These are phyloP conservation scores for Tetragonula carbonaria DNA, from an alignment of 2,888 invertebrate genomes.

Conservation along the genomic window DNA sequence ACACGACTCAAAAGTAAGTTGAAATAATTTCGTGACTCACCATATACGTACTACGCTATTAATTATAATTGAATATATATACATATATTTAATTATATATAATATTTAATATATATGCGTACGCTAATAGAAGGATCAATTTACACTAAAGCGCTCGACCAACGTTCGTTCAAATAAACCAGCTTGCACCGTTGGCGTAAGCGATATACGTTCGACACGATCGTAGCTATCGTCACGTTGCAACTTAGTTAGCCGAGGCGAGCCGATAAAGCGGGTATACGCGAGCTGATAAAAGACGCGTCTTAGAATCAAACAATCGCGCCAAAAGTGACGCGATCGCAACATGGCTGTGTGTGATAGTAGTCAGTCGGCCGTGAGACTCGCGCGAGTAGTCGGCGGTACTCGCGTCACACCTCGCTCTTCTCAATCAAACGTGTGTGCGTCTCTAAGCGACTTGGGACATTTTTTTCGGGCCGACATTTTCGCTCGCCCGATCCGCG, in stretches of 20 bases:
- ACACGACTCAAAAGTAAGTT: too few relatives aligned
- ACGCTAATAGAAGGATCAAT: not conserved
- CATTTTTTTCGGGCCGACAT: too few relatives aligned
- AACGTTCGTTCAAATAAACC: not conserved
- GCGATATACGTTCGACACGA: not conserved
- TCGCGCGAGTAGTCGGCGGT: conserved; percentile 40
- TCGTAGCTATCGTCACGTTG: too few relatives aligned
- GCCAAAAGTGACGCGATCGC: conserved; percentile 62
- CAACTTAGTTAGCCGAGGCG: too few relatives aligned
- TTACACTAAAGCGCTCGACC: not conserved
- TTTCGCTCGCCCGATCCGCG: too few relatives aligned
- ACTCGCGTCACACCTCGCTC: conserved; percentile 10
- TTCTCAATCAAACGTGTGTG: not conserved
- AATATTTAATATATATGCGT: too few relatives aligned
- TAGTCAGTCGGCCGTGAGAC: conserved; percentile 48
- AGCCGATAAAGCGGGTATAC: not conserved
- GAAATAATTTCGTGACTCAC: too few relatives aligned
- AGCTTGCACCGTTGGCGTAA: not conserved
- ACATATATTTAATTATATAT: too few relatives aligned
- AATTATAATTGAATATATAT: too few relatives aligned
- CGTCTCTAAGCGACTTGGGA: not conserved
- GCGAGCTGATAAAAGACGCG: conserved; percentile 4
- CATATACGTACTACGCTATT: too few relatives aligned
- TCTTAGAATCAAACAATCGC: conserved; percentile 61
- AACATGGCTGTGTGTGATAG: conserved; percentile 54